These are phyloP conservation scores for Eurytoma californica DNA, from an alignment of 2,888 invertebrate genomes.

Conservation along the genomic window DNA sequence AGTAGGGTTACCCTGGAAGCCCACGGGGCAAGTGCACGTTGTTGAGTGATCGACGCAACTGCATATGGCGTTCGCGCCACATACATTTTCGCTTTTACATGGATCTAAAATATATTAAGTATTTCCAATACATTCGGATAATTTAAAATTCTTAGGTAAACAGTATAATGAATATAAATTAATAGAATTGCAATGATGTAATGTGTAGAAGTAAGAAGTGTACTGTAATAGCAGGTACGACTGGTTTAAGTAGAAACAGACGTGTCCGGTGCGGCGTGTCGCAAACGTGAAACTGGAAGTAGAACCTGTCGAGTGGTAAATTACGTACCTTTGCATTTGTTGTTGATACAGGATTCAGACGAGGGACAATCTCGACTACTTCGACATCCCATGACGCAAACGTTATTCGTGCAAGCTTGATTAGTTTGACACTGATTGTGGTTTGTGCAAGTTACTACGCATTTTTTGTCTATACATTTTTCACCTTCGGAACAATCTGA, in stretches of 20 bases:
- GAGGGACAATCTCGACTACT: conserved; percentile 87
- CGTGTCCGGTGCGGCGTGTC: too few species aligned
- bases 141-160: neutral
- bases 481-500: conserved; percentile 89
- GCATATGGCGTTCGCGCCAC: conserved; percentile 91
- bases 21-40: conserved; percentile 87
- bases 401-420: conserved; percentile 87
- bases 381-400: conserved; percentile 90
- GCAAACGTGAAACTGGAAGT: too few species aligned
- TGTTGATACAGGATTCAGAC: conserved; percentile 88
- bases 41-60: conserved; percentile 85
- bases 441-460: conserved; percentile 86
- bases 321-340: conserved; percentile 81
- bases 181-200: neutral
- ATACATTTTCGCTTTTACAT: conserved; percentile 84
- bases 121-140: neutral
- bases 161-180: neutral
- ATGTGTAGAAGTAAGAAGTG: too few species aligned
- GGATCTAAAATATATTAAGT: conserved; percentile 78
- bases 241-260: too few species aligned
- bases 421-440: conserved; percentile 88
- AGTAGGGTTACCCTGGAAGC: conserved; percentile 91
- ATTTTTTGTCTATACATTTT: conserved; percentile 86
- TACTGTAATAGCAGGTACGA: too few species aligned
- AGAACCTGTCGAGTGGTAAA: neutral